A percentile compares a stretch with the other conserved stretches of the same genome.
These are phyloP conservation scores for Pachycephus smyrnensis DNA, from an alignment of 2,888 invertebrate genomes.

Conservation along the genomic window DNA sequence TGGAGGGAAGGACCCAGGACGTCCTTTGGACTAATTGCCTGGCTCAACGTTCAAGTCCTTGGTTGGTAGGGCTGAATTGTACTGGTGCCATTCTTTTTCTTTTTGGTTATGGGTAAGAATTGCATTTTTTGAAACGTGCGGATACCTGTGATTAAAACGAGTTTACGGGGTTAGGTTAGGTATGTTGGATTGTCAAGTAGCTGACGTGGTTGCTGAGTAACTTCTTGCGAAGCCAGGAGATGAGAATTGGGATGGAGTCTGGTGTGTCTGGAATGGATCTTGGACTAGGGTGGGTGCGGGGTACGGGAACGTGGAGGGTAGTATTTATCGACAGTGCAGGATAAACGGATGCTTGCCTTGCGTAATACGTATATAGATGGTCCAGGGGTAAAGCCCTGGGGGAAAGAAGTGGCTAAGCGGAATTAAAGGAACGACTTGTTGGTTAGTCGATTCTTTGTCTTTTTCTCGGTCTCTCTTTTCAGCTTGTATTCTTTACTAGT, in stretches of 20 bases:
- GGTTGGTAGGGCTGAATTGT: background rate
- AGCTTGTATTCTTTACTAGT: background rate
- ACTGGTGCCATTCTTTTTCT: constrained; percentile 38
- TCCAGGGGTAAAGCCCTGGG: background rate
- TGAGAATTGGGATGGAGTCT: background rate
- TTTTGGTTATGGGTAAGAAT: constrained; percentile 24
- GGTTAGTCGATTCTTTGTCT: constrained; percentile 50
- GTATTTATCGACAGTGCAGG: background rate
- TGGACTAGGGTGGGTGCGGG: background rate
- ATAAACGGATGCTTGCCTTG: background rate
- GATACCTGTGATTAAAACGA: background rate
- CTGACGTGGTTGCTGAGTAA: background rate
- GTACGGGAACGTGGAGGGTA: background rate
- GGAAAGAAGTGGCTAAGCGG: constrained; percentile 39
- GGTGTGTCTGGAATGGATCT: background rate
- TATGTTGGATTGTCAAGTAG: background rate
- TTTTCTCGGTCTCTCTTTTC: background rate
- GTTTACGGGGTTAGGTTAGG: background rate
- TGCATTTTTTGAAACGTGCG: background rate
- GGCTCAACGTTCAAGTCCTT: background rate
- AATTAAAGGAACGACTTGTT: constrained; percentile 64
- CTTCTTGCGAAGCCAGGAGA: background rate
- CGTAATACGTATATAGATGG: background rate
- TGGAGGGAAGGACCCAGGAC: background rate
- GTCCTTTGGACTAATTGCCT: background rate